Conservation (phyloP, 1,140 invertebrate genomes). For the Zophobas morio region DNA sequence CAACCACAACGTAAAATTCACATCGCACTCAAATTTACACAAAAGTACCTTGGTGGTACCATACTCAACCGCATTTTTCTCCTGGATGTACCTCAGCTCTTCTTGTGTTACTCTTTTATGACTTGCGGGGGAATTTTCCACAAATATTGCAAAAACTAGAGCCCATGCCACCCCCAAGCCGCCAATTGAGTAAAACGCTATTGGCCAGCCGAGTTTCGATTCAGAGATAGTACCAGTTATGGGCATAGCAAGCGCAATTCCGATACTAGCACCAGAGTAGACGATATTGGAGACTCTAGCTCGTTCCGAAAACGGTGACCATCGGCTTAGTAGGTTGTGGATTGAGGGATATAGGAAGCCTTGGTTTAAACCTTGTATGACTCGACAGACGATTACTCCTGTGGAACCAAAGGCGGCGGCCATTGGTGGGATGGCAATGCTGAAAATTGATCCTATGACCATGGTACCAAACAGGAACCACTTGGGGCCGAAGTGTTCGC, state of each 20-base stretch:
- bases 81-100: slow-evolving; percentile 78
- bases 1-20: not conserved
- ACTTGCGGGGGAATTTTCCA: slow-evolving; percentile 76
- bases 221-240: slow-evolving; percentile 77
- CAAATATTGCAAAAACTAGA: slow-evolving; percentile 74
- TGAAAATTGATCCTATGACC: slow-evolving; percentile 69
- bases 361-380: slow-evolving; percentile 83
- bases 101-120: slow-evolving; percentile 72
- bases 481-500: slow-evolving; percentile 76
- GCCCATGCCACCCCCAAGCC: slow-evolving; percentile 74
- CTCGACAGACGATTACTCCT: slow-evolving; percentile 75
- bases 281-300: slow-evolving; percentile 13
- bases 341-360: slow-evolving; percentile 85
- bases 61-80: slow-evolving; percentile 45
- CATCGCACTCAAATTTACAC: slow-evolving; percentile 53
- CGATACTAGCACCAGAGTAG: slow-evolving; percentile 74
- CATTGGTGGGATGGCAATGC: slow-evolving; percentile 67
- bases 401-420: slow-evolving; percentile 71
- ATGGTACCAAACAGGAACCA: slow-evolving; percentile 75
- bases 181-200: slow-evolving; percentile 86
- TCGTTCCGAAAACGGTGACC: slow-evolving; percentile 71
- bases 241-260: slow-evolving; percentile 80
- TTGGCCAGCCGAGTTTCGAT: slow-evolving; percentile 80
- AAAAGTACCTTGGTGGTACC: too few relatives aligned
- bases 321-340: slow-evolving; percentile 85